phyloP scores from a whole-genome alignment of 64 coral and sea anemone genomes.

The Montipora capricornis region DNA sequence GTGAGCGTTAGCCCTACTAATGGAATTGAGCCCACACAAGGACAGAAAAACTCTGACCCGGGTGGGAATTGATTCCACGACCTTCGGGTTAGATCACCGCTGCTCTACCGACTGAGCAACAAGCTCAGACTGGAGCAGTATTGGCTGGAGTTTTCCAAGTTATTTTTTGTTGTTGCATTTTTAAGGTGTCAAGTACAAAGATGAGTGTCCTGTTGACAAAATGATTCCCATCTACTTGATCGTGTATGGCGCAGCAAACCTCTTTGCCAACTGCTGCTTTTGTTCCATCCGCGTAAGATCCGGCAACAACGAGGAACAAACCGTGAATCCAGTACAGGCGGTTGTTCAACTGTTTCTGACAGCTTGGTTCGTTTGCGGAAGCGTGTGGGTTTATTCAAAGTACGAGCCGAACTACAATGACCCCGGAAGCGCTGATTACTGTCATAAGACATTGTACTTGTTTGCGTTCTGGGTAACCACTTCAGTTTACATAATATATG shows the following conservation, averaged over 20 bases:
- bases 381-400: conserved; percentile 9
- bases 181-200: neutral
- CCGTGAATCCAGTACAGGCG: neutral
- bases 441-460: neutral
- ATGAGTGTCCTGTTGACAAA: conserved; percentile 8
- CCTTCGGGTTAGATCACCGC: no score
- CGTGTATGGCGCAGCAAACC: neutral
- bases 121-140: no score
- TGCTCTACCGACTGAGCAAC: no score
- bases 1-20: no score
- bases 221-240: conserved; percentile 30
- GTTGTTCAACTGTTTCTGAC: neutral
- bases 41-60: no score
- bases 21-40: no score
- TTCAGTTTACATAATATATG: neutral
- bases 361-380: neutral
- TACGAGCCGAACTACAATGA: neutral
- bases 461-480: conserved; percentile 5
- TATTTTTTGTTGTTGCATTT: no score
- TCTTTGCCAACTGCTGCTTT: neutral
- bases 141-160: no score
- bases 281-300: neutral
- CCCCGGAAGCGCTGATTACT: neutral
- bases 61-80: no score
- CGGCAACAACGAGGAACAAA: neutral